Percentiles rank a stretch among this genome's conserved stretches.
These are phyloP conservation scores for Epinephelus cyanopodus DNA, from an alignment of 2,113 vertebrate species.

Conservation along the genomic window DNA sequence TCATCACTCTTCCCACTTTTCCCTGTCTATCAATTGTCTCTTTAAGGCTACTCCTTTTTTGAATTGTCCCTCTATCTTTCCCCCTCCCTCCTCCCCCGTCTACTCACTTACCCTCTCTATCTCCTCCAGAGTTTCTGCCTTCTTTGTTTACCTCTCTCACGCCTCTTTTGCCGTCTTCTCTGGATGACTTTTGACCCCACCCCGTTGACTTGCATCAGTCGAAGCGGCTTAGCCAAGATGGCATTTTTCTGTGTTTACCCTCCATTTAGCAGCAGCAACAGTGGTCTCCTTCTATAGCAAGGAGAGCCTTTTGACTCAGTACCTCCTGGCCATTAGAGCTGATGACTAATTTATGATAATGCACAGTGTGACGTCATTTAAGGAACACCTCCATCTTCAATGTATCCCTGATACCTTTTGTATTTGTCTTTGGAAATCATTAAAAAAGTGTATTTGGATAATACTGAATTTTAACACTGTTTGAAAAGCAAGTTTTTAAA, in stretches of 20 bases:
- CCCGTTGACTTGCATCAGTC: constrained; percentile 40
- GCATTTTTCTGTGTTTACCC: constrained; percentile 34
- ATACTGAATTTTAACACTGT: not conserved
- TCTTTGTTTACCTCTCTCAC: constrained; percentile 69
- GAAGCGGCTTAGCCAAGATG: constrained; percentile 18
- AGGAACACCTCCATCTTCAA: not conserved
- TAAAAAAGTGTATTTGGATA: not conserved
- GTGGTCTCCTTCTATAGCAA: constrained; percentile 1
- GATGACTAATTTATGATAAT: constrained; percentile 13
- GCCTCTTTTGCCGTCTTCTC: constrained; percentile 31
- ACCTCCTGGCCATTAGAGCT: not conserved
- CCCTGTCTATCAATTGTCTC: constrained; percentile 42
- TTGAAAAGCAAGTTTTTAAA: not conserved
- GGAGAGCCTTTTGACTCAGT: constrained; percentile 1
- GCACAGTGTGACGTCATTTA: not conserved
- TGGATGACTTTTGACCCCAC: constrained; percentile 63
- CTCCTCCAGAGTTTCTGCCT: constrained; percentile 32
- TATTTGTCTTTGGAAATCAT: not conserved
- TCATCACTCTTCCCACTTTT: constrained; percentile 47
- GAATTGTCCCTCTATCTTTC: not conserved
- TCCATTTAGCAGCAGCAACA: constrained; percentile 10
- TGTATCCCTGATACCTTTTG: not conserved
- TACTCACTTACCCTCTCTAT: constrained; percentile 18
- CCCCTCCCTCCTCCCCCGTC: not conserved
- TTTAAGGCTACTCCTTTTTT: constrained; percentile 32